Conservation (phyloP, 2,113 vertebrate species). For the Salvelinus alpinus region DNA sequence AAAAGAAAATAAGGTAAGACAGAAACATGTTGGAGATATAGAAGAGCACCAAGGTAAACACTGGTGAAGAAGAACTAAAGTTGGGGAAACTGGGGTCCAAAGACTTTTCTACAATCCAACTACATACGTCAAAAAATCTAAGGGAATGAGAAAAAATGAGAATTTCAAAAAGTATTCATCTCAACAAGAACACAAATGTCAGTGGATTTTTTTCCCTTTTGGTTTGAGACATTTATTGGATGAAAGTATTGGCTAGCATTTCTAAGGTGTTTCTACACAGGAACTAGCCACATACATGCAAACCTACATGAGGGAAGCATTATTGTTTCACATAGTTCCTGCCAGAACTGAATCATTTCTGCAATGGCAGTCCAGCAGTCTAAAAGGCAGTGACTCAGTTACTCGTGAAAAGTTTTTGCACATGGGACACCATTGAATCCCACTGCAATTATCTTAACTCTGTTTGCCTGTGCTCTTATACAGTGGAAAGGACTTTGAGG, state of each 20-base stretch:
- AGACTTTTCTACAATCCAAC: constrained; percentile 45
- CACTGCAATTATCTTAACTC: constrained; percentile 32
- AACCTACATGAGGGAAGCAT: constrained; percentile 22
- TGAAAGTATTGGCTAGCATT: constrained; percentile 24
- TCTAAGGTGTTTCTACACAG: constrained; percentile 45
- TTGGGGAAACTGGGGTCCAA: constrained; percentile 43
- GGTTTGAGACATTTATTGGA: constrained; percentile 35
- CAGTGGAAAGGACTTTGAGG: constrained; percentile 15
- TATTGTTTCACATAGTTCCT: constrained; percentile 5
- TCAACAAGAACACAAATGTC: constrained; percentile 40
- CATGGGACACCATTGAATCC: constrained; percentile 43
- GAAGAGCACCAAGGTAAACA: constrained; percentile 37
- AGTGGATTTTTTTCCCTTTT: constrained; percentile 57
- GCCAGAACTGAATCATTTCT: constrained; percentile 44
- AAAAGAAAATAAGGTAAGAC: constrained; percentile 52
- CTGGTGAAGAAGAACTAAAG: constrained; percentile 18
- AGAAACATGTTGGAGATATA: constrained; percentile 47
- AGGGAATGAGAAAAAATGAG: constrained; percentile 49
- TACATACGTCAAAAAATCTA: constrained; percentile 38
- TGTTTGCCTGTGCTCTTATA: constrained; percentile 36
- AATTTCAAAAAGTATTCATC: constrained; percentile 32
- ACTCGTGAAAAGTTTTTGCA: constrained; percentile 33
- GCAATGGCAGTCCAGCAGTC: constrained; percentile 23
- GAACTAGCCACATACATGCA: constrained; percentile 54
- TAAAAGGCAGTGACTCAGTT: constrained; percentile 29